Percentiles rank a stretch among this genome's conserved stretches.
Conservation (phyloP, 2,888 invertebrate genomes). For the Cactoblastis cactorum region DNA sequence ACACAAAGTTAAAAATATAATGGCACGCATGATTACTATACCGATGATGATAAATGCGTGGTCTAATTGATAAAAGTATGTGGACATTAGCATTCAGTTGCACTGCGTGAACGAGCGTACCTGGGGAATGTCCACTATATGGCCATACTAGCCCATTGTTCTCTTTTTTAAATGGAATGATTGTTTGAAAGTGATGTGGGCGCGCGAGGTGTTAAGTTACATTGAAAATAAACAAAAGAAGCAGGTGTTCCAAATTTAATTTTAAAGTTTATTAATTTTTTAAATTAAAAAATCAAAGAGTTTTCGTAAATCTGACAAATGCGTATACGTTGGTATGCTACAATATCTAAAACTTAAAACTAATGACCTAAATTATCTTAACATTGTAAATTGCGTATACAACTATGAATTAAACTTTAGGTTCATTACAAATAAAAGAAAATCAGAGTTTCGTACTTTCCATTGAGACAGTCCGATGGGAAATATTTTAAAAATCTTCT, state of each 20-base stretch:
- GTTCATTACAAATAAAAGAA: neutral
- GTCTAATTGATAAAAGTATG: no score
- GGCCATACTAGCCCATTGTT: conserved; percentile 19
- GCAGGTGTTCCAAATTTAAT: neutral
- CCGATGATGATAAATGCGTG: no score
- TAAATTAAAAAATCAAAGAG: neutral
- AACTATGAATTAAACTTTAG: conserved; percentile 1
- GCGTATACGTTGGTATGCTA: neutral
- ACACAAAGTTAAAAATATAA: no score
- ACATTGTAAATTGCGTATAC: neutral
- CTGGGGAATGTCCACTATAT: conserved; percentile 25
- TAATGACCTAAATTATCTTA: neutral
- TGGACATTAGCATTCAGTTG: conserved; percentile 40
- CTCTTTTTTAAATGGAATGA: conserved; percentile 14
- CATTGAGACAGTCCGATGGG: no score
- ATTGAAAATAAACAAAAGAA: neutral
- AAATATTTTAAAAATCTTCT: no score
- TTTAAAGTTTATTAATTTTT: no score
- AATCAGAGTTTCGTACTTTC: neutral
- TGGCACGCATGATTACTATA: no score
- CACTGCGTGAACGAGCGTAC: conserved; percentile 45
- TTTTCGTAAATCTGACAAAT: neutral
- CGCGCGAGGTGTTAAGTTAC: neutral
- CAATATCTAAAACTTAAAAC: neutral
- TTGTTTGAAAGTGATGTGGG: neutral